Evolutionary conservation across 2,888 invertebrate species (phyloP), one percentile per base, ranked within the genome.

Genomic region (Andrena chrysosceles): DNA sequence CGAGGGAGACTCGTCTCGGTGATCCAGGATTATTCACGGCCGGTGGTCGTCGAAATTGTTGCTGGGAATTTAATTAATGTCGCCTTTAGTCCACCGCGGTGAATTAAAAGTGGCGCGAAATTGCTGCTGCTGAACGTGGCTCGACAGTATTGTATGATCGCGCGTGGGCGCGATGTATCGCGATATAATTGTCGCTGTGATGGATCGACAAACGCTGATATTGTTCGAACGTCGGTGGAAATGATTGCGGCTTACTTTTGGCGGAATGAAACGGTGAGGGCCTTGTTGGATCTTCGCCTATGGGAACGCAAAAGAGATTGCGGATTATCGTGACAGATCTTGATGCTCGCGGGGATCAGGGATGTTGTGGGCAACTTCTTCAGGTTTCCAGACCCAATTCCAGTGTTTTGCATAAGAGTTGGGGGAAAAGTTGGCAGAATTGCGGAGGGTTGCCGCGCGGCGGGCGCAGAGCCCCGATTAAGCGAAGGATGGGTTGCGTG

Each of bases 321-420:
- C 63, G 73, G 81, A 79, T 81, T 73, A 81, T 80, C 73, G 72
- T 81, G 81, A 81, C 80, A 80, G 73, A 81, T 81, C 80, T 81
- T 80, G 80, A 81, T 80, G 81, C 69, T 80, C 35, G 80, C 48
- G 64, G 48, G 71, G 68, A 81, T 81, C 80, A 64, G 60, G 56
- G 67, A 42, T 26, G 31, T 62, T 49, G 33, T 29, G 31, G 68
- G 23, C 52, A 64, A 60, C 49, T 73, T 42, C 59, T 60, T 48
- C 29, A 74, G 59, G 33, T 54, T 33, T 20, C 52, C 48, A 35
- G 42, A 66, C 63, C 49, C 35, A 69, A 73, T 69, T 56, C 67
- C 73, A 16, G 60, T 31, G 42, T 72, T 81, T 79, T 72, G 81
- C 67, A 72, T 79, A 78, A 78, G 63, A 33, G 54, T 31, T 35